Evolutionary conservation across 2,113 vertebrate species (phyloP), one percentile per base, ranked within the genome.

Genomic region (Aegithalos caudatus): DNA sequence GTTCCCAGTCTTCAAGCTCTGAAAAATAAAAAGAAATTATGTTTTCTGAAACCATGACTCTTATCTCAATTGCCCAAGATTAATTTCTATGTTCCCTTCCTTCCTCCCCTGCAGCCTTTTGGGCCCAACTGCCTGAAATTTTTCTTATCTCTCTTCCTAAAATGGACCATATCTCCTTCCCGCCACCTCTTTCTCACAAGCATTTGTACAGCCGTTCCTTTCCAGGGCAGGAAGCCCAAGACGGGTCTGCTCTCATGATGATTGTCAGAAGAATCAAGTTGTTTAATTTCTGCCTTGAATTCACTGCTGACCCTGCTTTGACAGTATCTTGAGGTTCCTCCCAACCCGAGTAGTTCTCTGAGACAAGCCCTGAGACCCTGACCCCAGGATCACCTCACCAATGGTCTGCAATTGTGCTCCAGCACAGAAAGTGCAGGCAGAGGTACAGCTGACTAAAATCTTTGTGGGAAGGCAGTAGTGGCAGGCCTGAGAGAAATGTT

Each of bases 91-190:
- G 37, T 54, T 94, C 29, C 29, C 23, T 76, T 95, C 87, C 57
- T 50, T 93, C 50, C 50, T 90, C 12, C 67, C 35, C 21, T 85
- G 44, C 9, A 72, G 90, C 33, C 31, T 90, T 88, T 90, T 72
- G 66, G 84, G 71, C 33, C 71, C 60, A 70, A 54, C 54, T 76
- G 81, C 67, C 66, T 70, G 78, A 87, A 87, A 44, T 27, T 24
- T 86, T 96, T 73, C 94, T 95, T 95, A 94, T 94, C 93, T 94
- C 56, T 38, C 79, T 93, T 95, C 81, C 87, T 93, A 93, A 89
- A 95, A 85, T 24, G 64, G 76, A 58, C 76, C 3, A 0, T 92
- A 67, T 79, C 89, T 81, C 89, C 86, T 92, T 91, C 88, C 81
- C 28, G 0, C 51, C 90, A 71, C 44, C 61, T 72, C 38, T 81